Conservation (phyloP, 2,797 vertebrate species). For the Aeoliscus strigatus region DNA sequence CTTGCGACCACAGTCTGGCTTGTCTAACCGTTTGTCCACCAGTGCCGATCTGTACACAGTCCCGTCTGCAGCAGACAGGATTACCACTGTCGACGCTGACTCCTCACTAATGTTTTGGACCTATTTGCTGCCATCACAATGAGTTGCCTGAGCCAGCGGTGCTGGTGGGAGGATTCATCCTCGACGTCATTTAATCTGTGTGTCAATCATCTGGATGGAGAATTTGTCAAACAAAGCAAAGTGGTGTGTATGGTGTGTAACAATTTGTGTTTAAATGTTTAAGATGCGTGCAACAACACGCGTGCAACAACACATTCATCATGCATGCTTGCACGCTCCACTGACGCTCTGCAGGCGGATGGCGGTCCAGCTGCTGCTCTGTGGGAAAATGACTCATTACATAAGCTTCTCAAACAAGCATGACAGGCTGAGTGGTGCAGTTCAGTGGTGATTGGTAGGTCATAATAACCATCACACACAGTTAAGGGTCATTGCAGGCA, state of each 20-base stretch:
- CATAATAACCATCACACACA: constrained; percentile 12
- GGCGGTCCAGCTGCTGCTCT: constrained; percentile 51
- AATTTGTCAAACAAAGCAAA: neutral
- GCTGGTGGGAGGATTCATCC: constrained; percentile 4
- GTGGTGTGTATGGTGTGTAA: no score
- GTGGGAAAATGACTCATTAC: constrained; percentile 46
- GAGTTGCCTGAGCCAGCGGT: constrained; percentile 7
- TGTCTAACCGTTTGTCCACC: no score
- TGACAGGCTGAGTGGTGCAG: constrained; percentile 13
- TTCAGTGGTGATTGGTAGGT: constrained; percentile 13
- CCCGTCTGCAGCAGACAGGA: constrained; percentile 4
- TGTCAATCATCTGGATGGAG: neutral
- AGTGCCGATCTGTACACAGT: no score
- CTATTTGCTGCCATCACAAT: constrained; percentile 6
- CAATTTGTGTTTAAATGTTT: no score
- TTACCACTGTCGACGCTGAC: constrained; percentile 13
- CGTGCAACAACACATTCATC: constrained; percentile 11
- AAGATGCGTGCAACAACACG: no score
- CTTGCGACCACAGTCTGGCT: no score
- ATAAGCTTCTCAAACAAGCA: constrained; percentile 52
- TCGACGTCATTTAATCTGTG: constrained; percentile 5
- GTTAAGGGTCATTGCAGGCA: constrained; percentile 14
- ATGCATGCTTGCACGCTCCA: constrained; percentile 5
- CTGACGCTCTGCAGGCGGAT: constrained; percentile 18
- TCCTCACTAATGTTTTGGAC: constrained; percentile 14